Percentiles rank a stretch among this genome's conserved stretches.
Conservation (phyloP, 2,888 invertebrate genomes). For the Blera fallax region DNA sequence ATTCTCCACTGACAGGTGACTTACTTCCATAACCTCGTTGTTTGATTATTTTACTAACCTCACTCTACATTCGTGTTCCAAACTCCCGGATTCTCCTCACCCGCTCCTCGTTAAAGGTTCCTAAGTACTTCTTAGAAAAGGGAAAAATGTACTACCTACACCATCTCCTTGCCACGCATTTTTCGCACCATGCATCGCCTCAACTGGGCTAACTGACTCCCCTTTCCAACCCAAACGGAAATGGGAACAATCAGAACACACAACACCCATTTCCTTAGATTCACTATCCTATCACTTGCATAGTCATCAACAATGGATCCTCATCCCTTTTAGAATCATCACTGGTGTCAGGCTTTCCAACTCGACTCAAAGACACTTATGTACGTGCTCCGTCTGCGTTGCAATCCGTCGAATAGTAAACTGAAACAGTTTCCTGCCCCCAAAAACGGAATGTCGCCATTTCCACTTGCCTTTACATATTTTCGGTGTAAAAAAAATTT, state of each 20-base stretch:
- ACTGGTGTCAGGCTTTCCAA: not conserved
- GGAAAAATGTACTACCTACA: too few relatives aligned
- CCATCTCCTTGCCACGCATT: too few relatives aligned
- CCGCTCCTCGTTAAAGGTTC: too few relatives aligned
- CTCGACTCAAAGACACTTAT: constrained; percentile 10
- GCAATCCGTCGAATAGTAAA: constrained; percentile 15
- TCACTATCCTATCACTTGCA: not conserved
- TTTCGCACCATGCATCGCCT: too few relatives aligned
- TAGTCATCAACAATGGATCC: not conserved
- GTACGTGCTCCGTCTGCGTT: not conserved
- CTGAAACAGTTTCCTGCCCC: constrained; percentile 20
- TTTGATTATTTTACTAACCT: too few relatives aligned
- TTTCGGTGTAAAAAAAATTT: constrained; percentile 49
- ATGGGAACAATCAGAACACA: not conserved
- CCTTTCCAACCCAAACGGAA: not conserved
- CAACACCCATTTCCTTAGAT: not conserved
- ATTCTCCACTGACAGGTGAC: too few relatives aligned
- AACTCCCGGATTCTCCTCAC: too few relatives aligned
- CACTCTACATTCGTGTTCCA: too few relatives aligned
- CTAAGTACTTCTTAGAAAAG: too few relatives aligned
- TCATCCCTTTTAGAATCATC: not conserved
- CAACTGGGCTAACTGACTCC: not conserved
- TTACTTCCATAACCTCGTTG: too few relatives aligned
- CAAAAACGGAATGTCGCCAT: constrained; percentile 2
- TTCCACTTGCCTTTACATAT: constrained; percentile 24